Evolutionary conservation across 2,113 vertebrate genomes (phyloP).

Genomic region (Poecile atricapillus): DNA sequence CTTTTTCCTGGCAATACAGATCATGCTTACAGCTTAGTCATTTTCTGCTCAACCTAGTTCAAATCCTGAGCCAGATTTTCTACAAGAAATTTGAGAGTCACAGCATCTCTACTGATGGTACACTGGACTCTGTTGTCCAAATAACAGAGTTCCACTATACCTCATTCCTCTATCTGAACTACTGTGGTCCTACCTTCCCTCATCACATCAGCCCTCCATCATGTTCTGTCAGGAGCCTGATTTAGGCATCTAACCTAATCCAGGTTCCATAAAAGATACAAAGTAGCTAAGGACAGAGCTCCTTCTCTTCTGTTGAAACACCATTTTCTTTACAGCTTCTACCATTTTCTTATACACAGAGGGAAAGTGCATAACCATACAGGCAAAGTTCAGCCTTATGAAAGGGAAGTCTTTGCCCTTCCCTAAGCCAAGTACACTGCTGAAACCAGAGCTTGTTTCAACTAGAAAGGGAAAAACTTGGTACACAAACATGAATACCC

Average conservation of each 20-base stretch:
- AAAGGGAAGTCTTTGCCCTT: background rate
- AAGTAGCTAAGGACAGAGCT: background rate
- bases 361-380: background rate
- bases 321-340: background rate
- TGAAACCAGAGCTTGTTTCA: background rate
- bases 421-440: background rate
- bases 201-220: background rate
- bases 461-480: background rate
- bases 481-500: background rate
- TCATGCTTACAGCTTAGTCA: background rate
- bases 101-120: background rate
- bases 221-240: background rate
- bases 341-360: background rate
- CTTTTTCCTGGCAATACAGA: background rate
- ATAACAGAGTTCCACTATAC: background rate
- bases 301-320: background rate
- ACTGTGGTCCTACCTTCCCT: background rate
- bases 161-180: background rate
- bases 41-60: background rate
- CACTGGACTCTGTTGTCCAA: background rate
- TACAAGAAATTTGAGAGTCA: background rate
- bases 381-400: background rate
- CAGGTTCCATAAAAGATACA: background rate
- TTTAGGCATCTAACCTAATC: background rate
- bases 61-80: background rate